Evolutionary conservation across 2,888 invertebrate species (phyloP), one percentile per base, ranked within the genome.

Genomic region (Portevinia maculata): DNA sequence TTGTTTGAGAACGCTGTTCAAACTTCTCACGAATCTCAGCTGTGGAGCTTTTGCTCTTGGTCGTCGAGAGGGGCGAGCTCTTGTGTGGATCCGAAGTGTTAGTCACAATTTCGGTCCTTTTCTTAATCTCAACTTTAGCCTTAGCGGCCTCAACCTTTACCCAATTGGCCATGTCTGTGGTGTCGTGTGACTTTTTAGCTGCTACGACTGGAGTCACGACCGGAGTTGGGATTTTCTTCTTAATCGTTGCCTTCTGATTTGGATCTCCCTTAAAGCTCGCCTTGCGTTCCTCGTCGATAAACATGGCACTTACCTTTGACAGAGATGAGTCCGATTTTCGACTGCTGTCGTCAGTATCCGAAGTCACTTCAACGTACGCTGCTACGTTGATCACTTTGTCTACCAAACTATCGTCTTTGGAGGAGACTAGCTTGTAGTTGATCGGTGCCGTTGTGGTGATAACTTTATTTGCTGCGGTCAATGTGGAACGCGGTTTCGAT

Each of bases 321-420:
- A 90, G 89, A 64, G 90, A 90, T 3, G 86, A 86, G 52, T 89
- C 90, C n/a, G 91, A 90, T 41, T 89, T 87, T 7, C 90, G 89
- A 73, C 90, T 90, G 79, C 91, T 90, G 79, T 91, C 91, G 73
- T 91, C 91, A 37, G 90, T 90, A 53, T 91, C 91, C 8, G 91
- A 90, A 39, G 91, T 90, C 11, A 90, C 87, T 75, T 91, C 91
- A 34, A 90, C 89, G 74, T 90, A 91, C 52, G 90, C 88, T 4
- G 90, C 91, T 70, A 91, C 90, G 85, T 90, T 91, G 48, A 91
- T 90, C 2, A 91, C 88, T 84, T 90, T 90, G 69, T 90, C 90
- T 17, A 90, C 89, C 48, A 91, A 85, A 79, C 88, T 88, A 48
- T 89, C 88, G 70, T 89, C 89, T 30, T 87, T 87, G 53, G 88